A percentile compares a stretch with the other conserved stretches of the same genome.
Evolutionary conservation across 2,888 invertebrate species (phyloP).

Genomic region (Chromoteleia sp.): DNA sequence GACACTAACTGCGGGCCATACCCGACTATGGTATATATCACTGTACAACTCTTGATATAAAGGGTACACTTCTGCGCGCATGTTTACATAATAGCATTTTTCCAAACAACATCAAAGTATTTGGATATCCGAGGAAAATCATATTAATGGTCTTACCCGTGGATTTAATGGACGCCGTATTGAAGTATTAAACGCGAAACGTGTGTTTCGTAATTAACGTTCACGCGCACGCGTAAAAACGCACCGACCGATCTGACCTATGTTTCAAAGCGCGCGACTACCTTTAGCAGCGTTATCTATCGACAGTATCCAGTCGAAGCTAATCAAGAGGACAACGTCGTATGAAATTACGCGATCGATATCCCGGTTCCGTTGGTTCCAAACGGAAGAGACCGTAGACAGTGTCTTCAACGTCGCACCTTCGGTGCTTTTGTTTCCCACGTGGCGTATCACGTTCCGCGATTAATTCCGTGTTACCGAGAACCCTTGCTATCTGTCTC

Average conservation of each 20-base stretch:
- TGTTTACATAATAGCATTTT: slow-evolving; percentile 64
- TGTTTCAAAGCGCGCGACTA: not conserved
- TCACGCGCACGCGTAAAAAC: not conserved
- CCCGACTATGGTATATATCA: slow-evolving; percentile 76
- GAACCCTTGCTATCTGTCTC: slow-evolving; percentile 40
- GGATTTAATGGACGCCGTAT: slow-evolving; percentile 32
- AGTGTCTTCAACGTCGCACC: slow-evolving; percentile 8
- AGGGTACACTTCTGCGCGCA: slow-evolving; percentile 56
- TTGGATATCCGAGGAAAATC: slow-evolving; percentile 47
- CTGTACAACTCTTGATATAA: slow-evolving; percentile 56
- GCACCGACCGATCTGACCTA: slow-evolving; percentile 1
- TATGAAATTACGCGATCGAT: slow-evolving; percentile 44
- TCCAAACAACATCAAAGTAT: slow-evolving; percentile 48
- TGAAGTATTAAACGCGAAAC: slow-evolving; percentile 6
- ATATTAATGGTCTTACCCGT: slow-evolving; percentile 30
- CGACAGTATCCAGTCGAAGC: slow-evolving; percentile 28
- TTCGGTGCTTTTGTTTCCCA: slow-evolving; percentile 54
- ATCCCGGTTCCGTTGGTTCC: slow-evolving; percentile 34
- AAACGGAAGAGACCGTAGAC: slow-evolving; percentile 47
- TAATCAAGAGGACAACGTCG: slow-evolving; percentile 28
- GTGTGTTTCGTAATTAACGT: slow-evolving; percentile 17
- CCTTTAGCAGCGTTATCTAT: not conserved
- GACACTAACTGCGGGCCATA: slow-evolving; percentile 77
- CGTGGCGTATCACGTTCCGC: slow-evolving; percentile 52
- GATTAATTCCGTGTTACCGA: slow-evolving; percentile 53